Evolutionary conservation across 2,888 invertebrate species (phyloP), one percentile per base, ranked within the genome.

Genomic region (Drosophila demipolita): DNA sequence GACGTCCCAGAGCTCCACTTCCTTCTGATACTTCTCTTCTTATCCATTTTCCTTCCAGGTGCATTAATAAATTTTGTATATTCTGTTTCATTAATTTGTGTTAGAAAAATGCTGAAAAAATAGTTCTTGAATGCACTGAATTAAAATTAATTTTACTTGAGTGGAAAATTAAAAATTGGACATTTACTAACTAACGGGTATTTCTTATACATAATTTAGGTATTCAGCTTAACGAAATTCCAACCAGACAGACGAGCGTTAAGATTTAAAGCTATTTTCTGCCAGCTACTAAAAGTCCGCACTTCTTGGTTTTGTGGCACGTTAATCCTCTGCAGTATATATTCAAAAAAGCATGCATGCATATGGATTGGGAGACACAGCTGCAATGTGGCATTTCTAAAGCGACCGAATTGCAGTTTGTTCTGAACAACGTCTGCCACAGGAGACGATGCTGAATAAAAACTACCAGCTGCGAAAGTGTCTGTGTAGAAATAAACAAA

Each of bases 331-430:
- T 80, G 76, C 80, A 63, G 58, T 42, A 62, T 63, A 66, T 64
- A 49, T 53, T 4, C 36, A n/a, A 7, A 20, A 29, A 50, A 17
- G 15, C 38, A 38, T 29, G n/a, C 26, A 36, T 55, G 54, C 65
- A 70, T 69, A 75, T 87, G 71, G 59, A 68, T 70, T 74, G 53
- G 52, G 54, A 57, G 73, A 57, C 86, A 49, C 84, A 88, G 86
- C 88, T 84, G 84, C 48, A 68, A 49, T 65, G 59, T 66, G 65
- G 70, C 73, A 73, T 54, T 74, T 66, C 76, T 70, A 73, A 75
- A 78, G 82, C 78, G 75, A 71, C 87, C 81, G 78, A 88, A 88
- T 86, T 83, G 89, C 89, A 78, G 67, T 81, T 63, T 63, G 68
- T 74, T 75, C 66, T 62, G 58, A 75, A 53, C 71, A 48, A 59